A percentile compares a stretch with the other conserved stretches of the same genome.
Conservation (phyloP, 2,797 vertebrate species). For the Leptodactylus fallax region DNA sequence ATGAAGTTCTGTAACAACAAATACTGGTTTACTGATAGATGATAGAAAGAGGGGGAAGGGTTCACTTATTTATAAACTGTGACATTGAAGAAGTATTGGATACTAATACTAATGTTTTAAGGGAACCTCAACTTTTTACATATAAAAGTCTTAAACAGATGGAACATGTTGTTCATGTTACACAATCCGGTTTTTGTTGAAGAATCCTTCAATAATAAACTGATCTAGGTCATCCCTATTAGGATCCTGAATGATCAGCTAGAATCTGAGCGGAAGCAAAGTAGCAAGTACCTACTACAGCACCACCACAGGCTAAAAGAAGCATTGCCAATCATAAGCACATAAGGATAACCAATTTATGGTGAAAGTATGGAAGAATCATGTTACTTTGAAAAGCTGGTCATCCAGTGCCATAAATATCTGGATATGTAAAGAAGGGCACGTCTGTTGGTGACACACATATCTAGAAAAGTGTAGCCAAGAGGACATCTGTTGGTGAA, state of each 20-base stretch:
- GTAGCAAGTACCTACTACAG: too few species aligned
- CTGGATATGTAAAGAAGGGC: too few species aligned
- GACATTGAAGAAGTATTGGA: not conserved
- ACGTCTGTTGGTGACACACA: too few species aligned
- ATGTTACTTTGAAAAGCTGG: too few species aligned
- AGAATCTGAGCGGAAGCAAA: too few species aligned
- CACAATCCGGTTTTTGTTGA: not conserved
- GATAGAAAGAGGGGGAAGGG: not conserved
- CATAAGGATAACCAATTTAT: too few species aligned
- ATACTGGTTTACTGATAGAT: not conserved
- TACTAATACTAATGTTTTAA: not conserved
- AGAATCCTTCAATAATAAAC: not conserved
- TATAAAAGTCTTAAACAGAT: not conserved
- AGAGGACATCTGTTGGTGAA: too few species aligned
- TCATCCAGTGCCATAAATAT: too few species aligned
- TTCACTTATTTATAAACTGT: not conserved
- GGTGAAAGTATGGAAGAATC: too few species aligned
- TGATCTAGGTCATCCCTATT: not conserved
- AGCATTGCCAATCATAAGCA: too few species aligned
- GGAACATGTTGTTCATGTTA: not conserved
- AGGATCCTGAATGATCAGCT: too few species aligned
- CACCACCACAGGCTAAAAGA: not conserved
- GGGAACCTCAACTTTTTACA: not conserved
- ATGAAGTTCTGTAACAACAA: not conserved
- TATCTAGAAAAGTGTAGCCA: too few species aligned